Base-by-base conservation (phyloP, 2,888 invertebrate species). In the Taenaris catops region DNA sequence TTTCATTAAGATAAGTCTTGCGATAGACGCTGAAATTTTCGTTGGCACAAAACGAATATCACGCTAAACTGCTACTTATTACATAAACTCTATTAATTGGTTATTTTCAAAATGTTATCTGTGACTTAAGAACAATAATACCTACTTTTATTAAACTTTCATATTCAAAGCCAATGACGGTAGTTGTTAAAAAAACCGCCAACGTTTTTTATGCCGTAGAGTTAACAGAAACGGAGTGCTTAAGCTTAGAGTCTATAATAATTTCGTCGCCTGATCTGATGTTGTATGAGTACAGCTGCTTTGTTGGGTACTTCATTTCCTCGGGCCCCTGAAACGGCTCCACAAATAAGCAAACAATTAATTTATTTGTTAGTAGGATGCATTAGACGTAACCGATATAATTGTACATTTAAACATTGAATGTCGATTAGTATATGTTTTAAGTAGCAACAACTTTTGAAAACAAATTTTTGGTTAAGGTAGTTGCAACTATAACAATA, bases 221-320 rank as follows among this genome's bases (percentile, higher is more conserved):
- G 39, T 69, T 79, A 16, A 57, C 58, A 0, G 81, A 83, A 41
- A 75, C 55, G 4, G 80, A 86, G 50, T 89, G 87, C 63, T 91
- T 91, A 48, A 89, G 74, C 69, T 95, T 95, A 42, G 91, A 92
- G 69, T 96, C 95, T 43, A 97, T 93, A 48, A 96, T 94, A 56
- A 97, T 96, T 74, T 96, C 96, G 73, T 96, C 96, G 5, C 96
- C 96, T 39, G 94, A 93, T 48, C 93, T 88, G 43, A 97, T 94
- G 75, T 96, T 96, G 80, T 96, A 96, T 41, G 96, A 95, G 73
- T 96, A 96, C 9, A 97, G 89, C 69, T 94, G 94, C 66, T 96
- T 96, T 55, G 93, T 93, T 1, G 96, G 95, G 59, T 91, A 96
- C 53, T 92, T 91, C 94, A 97, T 95, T 71, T 95, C 95, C 69